Evolutionary conservation across 2,797 vertebrate species (phyloP).

Genomic region (Xerus rutilus): DNA sequence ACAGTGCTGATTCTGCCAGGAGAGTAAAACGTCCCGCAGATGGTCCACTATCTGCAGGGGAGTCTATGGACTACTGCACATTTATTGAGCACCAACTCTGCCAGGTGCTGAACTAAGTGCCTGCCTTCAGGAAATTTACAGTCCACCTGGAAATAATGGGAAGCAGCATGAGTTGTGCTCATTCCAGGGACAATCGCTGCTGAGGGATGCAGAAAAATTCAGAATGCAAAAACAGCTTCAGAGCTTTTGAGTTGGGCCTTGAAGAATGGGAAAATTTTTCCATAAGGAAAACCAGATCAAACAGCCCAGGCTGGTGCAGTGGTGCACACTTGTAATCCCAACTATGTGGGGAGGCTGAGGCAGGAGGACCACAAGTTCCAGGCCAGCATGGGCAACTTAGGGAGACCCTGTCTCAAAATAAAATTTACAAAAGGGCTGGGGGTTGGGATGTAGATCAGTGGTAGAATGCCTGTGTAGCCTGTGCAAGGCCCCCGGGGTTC

Average conservation of each 20-base stretch:
- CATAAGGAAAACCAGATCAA: slow-evolving; percentile 28
- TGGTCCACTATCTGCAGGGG: background rate
- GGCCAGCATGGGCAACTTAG: background rate
- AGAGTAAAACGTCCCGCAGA: background rate
- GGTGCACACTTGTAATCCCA: background rate
- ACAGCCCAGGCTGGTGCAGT: background rate
- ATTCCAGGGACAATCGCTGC: background rate
- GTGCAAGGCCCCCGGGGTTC: no score
- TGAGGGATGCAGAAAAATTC: background rate
- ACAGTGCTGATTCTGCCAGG: background rate
- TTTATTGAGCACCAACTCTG: background rate
- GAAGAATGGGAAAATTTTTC: slow-evolving; percentile 39
- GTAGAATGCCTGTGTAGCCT: no score
- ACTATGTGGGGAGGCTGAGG: no score
- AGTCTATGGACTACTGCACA: background rate
- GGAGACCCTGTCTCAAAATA: background rate
- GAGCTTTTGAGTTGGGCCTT: slow-evolving; percentile 20
- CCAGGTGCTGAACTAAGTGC: background rate
- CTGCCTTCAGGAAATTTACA: background rate
- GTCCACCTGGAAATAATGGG: background rate
- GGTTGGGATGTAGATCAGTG: background rate
- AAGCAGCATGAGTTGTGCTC: background rate
- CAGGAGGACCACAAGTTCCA: background rate
- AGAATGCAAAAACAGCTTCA: background rate
- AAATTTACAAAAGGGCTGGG: background rate